Conservation (phyloP, 2,113 vertebrate species). For the Sigmodon hispidus region DNA sequence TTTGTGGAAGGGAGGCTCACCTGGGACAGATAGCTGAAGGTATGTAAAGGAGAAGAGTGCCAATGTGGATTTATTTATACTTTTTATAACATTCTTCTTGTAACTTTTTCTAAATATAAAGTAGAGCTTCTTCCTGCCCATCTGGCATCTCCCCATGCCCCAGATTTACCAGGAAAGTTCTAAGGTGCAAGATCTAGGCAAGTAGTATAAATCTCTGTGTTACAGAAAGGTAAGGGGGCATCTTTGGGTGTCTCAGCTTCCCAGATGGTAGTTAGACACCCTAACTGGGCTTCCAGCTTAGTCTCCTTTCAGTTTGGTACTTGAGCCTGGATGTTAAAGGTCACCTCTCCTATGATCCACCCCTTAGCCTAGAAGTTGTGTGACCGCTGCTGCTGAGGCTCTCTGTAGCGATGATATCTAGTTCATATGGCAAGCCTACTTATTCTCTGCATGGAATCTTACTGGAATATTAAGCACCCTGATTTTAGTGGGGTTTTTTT, state of each 20-base stretch:
- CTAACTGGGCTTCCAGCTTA: background rate
- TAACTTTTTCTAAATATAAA: background rate
- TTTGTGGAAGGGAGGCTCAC: background rate
- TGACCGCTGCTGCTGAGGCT: fast-evolving
- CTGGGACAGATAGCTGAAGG: background rate
- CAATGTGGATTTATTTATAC: background rate
- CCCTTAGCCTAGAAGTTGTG: background rate
- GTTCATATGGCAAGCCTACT: fast-evolving
- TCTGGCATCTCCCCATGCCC: background rate
- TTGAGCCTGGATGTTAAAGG: background rate
- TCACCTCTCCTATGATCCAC: background rate
- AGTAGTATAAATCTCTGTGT: background rate
- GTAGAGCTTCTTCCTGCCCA: background rate
- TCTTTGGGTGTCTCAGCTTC: background rate
- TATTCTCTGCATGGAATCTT: background rate
- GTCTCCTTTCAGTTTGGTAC: background rate
- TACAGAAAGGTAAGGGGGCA: background rate
- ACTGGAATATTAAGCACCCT: background rate
- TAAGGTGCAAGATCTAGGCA: background rate
- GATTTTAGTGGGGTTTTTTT: background rate
- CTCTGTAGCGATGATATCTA: background rate
- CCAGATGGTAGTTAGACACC: background rate
- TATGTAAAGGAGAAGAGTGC: background rate
- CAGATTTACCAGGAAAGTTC: background rate
- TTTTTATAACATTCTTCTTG: background rate